Base-by-base conservation (phyloP, 2,797 vertebrate species). In the Coregonus ussuriensis region DNA sequence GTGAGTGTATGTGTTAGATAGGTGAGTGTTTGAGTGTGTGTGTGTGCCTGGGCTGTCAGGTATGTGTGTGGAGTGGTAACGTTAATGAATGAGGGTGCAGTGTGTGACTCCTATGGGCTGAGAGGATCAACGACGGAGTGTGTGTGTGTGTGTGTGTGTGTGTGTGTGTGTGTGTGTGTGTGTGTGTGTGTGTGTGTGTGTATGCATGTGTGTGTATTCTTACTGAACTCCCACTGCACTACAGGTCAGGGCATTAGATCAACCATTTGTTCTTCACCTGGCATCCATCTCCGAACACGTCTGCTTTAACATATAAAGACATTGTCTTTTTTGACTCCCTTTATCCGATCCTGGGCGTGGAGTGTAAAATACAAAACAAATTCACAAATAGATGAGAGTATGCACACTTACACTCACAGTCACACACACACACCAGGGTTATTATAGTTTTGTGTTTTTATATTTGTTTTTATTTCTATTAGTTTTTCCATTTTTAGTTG, bases 1-100 rank as follows among this genome's bases (percentile, higher is more conserved):
- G 81, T 74, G 70, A 79, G 67, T 75, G 74, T 74, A 63, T 7
- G 11, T 65, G 62, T 65, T 25, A 1, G 62, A n/a, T 65, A 14
- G 5, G 66, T 16, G 67, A 33, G 71, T 54, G 47, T 56, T 41
- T 65, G 74, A 68, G 37, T 62, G 73, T 63, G 75, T 62, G 72
- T 59, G 31, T 25, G 29, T 59, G 54, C 56, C 29, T 37, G 7
- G 9, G 71, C 9, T 47, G 15, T 65, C 53, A 62, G 16, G 6
- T 68, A 2, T 31, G 52, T 65, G 70, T 16, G 62, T 67, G 73
- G 25, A 70, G 82, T 78, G 80, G 81, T 91, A 91, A 90, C 89
- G 86, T 87, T 91, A 90, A 91, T 92, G 83, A 92, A 91, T 88
- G 89, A 87, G 83, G 80, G 74, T 72, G 78, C 86, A 47, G 62